Conservation (phyloP, 2,797 vertebrate species). For the Lagorchestes hirsutus region DNA sequence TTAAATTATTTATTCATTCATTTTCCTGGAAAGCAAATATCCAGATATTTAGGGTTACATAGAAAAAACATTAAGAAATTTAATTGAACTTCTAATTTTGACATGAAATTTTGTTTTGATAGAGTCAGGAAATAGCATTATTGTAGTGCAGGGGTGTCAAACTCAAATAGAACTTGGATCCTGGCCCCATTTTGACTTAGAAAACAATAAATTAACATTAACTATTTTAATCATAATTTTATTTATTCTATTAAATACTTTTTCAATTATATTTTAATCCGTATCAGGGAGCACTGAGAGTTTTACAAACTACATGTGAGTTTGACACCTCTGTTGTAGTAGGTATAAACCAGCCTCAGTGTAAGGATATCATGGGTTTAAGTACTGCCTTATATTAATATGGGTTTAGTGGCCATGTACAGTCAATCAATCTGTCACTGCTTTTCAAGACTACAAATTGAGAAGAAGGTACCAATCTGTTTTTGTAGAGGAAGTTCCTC, state of each 20-base stretch:
- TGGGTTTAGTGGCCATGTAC: not conserved
- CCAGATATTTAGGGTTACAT: not conserved
- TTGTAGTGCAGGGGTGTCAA: not conserved
- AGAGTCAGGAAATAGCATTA: not conserved
- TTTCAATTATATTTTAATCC: not conserved
- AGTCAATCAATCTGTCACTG: not conserved
- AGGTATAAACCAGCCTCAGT: not conserved
- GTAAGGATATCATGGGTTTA: not conserved
- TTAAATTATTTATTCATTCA: not conserved
- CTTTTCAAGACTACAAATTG: not conserved
- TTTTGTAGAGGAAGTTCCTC: not conserved
- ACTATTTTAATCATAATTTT: not conserved
- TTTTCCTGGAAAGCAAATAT: not conserved
- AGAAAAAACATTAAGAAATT: not conserved
- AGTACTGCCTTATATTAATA: not conserved
- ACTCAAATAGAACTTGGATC: not conserved
- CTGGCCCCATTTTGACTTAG: not conserved
- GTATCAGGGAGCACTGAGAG: not conserved
- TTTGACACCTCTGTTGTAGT: not conserved
- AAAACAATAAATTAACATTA: not conserved
- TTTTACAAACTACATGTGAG: no score
- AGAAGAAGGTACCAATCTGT: not conserved
- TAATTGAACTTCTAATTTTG: not conserved
- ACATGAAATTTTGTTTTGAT: not conserved
- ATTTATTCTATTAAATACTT: not conserved